phyloP scores from a whole-genome alignment of 1,140 invertebrate genomes.

The Halesus radiatus region DNA sequence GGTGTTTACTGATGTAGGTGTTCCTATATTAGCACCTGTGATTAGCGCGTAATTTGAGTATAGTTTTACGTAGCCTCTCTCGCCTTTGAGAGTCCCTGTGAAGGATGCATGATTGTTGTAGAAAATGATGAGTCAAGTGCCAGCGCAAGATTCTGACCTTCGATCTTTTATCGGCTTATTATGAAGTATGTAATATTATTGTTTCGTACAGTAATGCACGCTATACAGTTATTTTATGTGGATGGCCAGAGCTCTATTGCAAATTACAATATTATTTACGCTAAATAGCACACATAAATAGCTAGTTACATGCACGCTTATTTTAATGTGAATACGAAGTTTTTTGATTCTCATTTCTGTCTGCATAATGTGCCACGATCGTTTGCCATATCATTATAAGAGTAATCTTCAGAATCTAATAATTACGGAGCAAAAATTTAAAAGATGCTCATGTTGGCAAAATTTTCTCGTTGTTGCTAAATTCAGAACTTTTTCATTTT shows the following conservation, averaged over 20 bases:
- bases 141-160: not conserved
- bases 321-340: not conserved
- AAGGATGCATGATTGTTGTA: constrained; percentile 2
- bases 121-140: not conserved
- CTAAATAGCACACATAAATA: constrained; percentile 18
- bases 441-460: too few species aligned
- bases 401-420: too few species aligned
- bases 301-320: not conserved
- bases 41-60: too few species aligned
- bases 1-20: too few species aligned
- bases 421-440: too few species aligned
- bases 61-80: not conserved
- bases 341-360: not conserved
- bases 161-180: constrained; percentile 22
- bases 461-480: too few species aligned
- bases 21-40: too few species aligned
- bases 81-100: not conserved
- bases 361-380: too few species aligned
- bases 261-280: constrained; percentile 3
- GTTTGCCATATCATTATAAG: too few species aligned
- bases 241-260: not conserved
- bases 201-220: constrained; percentile 16
- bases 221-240: not conserved
- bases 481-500: too few species aligned
- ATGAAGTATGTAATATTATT: constrained; percentile 27